Evolutionary conservation across 2,888 invertebrate genomes (phyloP).

Genomic region (Caenorhabditis imperialis): DNA sequence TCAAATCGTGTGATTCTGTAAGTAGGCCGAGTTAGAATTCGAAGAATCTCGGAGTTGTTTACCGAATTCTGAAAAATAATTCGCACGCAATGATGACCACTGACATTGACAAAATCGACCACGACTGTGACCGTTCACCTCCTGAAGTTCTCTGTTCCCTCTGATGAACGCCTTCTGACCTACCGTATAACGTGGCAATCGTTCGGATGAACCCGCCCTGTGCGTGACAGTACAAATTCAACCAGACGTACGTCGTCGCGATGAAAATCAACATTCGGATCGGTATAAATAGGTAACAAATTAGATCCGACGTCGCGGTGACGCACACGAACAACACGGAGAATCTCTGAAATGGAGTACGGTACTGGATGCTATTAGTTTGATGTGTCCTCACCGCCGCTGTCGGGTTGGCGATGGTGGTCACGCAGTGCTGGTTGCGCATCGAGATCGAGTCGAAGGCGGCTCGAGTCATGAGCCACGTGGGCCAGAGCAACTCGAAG

Average conservation of each 20-base stretch:
- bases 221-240: slow-evolving; percentile 56
- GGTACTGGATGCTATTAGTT: too few relatives aligned
- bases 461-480: slow-evolving; percentile 94
- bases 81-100: slow-evolving; percentile 39
- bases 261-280: slow-evolving; percentile 83
- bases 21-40: neutral
- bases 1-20: slow-evolving; percentile 32
- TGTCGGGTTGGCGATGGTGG: slow-evolving; percentile 55
- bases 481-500: slow-evolving; percentile 98
- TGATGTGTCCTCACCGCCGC: slow-evolving; percentile 48
- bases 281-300: slow-evolving; percentile 98
- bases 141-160: too few relatives aligned
- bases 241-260: slow-evolving; percentile 85
- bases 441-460: slow-evolving; percentile 97
- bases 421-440: slow-evolving; percentile 83
- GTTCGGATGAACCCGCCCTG: slow-evolving; percentile 63
- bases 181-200: slow-evolving; percentile 47
- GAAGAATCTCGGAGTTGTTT: slow-evolving; percentile 4
- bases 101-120: slow-evolving; percentile 35
- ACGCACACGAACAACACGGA: slow-evolving; percentile 98
- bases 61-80: slow-evolving; percentile 48
- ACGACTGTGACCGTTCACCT: slow-evolving; percentile 47
- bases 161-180: too few relatives aligned
- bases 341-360: slow-evolving; percentile 91
- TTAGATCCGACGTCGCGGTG: slow-evolving; percentile 96